Base-by-base conservation (phyloP, 2,797 vertebrate genomes). In the Enteromius paludinosus region DNA sequence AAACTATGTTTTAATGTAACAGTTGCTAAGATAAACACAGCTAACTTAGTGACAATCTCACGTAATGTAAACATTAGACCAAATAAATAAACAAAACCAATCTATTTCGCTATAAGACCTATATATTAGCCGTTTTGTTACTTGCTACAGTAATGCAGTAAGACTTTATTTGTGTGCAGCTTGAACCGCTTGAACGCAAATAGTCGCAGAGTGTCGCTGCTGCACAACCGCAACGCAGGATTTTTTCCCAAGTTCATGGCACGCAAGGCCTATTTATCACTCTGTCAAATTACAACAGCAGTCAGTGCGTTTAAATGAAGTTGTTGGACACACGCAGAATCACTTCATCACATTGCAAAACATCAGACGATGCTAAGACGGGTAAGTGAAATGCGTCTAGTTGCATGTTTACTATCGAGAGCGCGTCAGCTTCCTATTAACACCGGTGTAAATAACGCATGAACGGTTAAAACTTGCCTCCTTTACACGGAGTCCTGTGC, bases 401-500 rank as follows among this genome's bases (percentile, higher is more conserved):
- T 66, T 66, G 49, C 30, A 56, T 56, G 59, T 41, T 79, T 65
- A 38, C 35, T 82, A 45, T n/a, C 11, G 17, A 5, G 35, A 77
- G 33, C 35, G 10, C 17, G n/a, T 5, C 33, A 74, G 45, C 47
- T 41, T 54, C 80, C 17, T 76, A 20, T 38, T 30, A 52, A 23
- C 12, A 10, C 52, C 18, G 14, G 30, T 25, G 45, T 49, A 17
- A 33, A n/a, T 18, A 28, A 65, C 20, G n/a, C 25, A 20, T 12
- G 23, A 28, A 47, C 62, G 41, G 41, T 45, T 45, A 45, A 45
- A 45, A 45, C 43, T 96, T 91, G 97, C 97, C 97, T 97, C 97
- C 97, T 89, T 98, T 98, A 94, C 97, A 98, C 82, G 97, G 97
- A 1, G 96, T 98, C 87, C 97, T 90, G 94, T 99, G 97, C 93